phyloP scores from a whole-genome alignment of 2,113 vertebrate genomes.

The Alethe castanea region DNA sequence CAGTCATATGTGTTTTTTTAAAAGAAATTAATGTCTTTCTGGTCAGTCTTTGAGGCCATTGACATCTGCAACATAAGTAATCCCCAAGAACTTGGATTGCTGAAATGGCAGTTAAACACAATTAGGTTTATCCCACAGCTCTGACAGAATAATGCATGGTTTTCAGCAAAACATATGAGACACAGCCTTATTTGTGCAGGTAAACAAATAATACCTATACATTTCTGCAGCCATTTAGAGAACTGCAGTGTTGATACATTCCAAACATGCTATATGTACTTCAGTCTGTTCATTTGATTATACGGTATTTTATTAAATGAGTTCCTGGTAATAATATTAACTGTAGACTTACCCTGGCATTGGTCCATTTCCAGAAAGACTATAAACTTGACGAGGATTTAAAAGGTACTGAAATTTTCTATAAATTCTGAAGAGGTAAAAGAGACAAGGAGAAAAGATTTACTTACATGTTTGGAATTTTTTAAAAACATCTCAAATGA shows the following conservation, averaged over 20 bases:
- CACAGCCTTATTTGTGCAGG: not conserved
- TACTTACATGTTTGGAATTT: not conserved
- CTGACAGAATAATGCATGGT: not conserved
- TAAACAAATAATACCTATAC: not conserved
- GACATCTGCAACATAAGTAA: not conserved
- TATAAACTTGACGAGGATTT: slow-evolving; percentile 95
- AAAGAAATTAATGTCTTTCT: not conserved
- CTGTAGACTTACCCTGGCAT: slow-evolving; percentile 86
- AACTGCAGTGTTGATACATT: not conserved
- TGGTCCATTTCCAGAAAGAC: slow-evolving; percentile 88
- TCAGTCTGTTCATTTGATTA: slow-evolving; percentile 45
- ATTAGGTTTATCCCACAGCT: not conserved
- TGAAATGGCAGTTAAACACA: not conserved
- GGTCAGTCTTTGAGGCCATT: not conserved
- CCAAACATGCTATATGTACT: slow-evolving; percentile 15
- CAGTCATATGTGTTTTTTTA: not conserved
- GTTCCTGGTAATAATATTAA: slow-evolving; percentile 50
- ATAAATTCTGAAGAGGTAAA: slow-evolving; percentile 82
- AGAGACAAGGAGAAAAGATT: slow-evolving; percentile 2
- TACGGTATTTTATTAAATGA: slow-evolving; percentile 46
- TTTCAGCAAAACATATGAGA: not conserved
- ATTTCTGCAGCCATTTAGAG: not conserved
- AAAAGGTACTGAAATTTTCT: slow-evolving; percentile 94
- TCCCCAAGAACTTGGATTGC: rapidly evolving
- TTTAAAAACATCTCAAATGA: not conserved